These are phyloP conservation scores for Neopipo cinnamomea DNA, from an alignment of 2,113 vertebrate genomes.

Conservation along the genomic window DNA sequence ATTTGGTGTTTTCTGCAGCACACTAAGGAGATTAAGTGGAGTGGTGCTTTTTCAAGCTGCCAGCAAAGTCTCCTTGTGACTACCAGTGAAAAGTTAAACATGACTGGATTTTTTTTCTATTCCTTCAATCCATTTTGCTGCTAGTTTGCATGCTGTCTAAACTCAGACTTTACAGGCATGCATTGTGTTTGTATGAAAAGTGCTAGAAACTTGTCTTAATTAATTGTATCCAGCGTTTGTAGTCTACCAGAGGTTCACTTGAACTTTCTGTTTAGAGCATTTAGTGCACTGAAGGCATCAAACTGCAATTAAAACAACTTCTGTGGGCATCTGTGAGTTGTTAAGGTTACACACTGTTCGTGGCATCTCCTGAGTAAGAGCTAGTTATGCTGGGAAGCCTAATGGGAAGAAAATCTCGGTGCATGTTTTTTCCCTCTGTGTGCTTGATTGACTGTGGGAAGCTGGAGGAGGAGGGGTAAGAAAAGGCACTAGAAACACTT, in stretches of 20 bases:
- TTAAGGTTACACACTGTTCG: background rate
- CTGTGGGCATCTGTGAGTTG: background rate
- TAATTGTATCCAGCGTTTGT: background rate
- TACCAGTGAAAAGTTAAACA: background rate
- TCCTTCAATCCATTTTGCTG: background rate
- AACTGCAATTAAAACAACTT: background rate
- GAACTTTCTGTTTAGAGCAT: background rate
- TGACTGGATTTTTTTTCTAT: background rate
- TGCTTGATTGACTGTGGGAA: background rate
- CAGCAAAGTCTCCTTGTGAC: background rate
- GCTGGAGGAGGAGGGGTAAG: background rate
- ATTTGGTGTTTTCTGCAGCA: background rate
- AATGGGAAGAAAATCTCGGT: background rate
- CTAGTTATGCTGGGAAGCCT: background rate
- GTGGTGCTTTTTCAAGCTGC: background rate
- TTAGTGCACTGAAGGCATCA: background rate
- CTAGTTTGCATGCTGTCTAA: background rate
- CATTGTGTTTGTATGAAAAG: background rate
- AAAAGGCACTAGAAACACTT: background rate
- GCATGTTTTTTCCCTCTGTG: background rate
- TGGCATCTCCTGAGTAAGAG: background rate
- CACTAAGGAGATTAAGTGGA: background rate
- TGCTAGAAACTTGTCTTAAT: background rate
- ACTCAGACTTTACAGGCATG: background rate
- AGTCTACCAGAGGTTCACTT: background rate